Percentiles rank a stretch among this genome's conserved stretches.
Conservation (phyloP, 2,888 invertebrate genomes). For the Tetheella fluctuosa region DNA sequence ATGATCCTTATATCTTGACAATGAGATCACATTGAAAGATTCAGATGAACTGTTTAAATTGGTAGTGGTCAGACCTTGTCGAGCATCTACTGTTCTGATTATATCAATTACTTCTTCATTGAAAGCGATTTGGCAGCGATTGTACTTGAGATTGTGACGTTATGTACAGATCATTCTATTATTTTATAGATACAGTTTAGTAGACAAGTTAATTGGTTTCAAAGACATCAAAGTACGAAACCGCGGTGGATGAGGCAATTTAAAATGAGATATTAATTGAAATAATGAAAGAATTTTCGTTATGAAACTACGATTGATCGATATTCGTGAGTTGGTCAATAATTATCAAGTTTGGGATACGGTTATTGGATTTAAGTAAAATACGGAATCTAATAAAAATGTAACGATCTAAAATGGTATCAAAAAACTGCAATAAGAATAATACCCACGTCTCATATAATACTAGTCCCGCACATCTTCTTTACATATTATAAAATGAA, state of each 20-base stretch:
- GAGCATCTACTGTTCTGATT: conserved; percentile 57
- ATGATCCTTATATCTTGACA: conserved; percentile 11
- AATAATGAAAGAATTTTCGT: not conserved
- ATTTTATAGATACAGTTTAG: conserved; percentile 29
- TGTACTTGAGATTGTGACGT: conserved; percentile 17
- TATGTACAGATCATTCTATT: conserved; percentile 33
- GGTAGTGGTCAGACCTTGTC: conserved; percentile 39
- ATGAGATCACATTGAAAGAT: not conserved
- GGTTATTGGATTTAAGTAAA: too few relatives aligned
- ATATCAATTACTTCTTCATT: conserved; percentile 61
- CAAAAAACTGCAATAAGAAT: too few relatives aligned
- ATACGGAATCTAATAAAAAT: not conserved
- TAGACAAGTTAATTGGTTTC: conserved; percentile 12
- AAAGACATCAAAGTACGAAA: conserved; percentile 25
- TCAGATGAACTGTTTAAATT: conserved; percentile 20
- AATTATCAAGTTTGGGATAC: too few relatives aligned
- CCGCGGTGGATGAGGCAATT: conserved; percentile 28
- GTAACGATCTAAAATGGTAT: too few relatives aligned
- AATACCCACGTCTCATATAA: too few relatives aligned
- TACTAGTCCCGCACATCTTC: too few relatives aligned
- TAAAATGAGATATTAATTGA: not conserved
- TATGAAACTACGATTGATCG: not conserved
- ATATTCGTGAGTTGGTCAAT: not conserved
- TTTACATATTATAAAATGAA: too few relatives aligned
- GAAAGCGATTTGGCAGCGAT: conserved; percentile 48